Base-by-base conservation (phyloP, 2,113 vertebrate genomes). In the Spizaetus ornatus region DNA sequence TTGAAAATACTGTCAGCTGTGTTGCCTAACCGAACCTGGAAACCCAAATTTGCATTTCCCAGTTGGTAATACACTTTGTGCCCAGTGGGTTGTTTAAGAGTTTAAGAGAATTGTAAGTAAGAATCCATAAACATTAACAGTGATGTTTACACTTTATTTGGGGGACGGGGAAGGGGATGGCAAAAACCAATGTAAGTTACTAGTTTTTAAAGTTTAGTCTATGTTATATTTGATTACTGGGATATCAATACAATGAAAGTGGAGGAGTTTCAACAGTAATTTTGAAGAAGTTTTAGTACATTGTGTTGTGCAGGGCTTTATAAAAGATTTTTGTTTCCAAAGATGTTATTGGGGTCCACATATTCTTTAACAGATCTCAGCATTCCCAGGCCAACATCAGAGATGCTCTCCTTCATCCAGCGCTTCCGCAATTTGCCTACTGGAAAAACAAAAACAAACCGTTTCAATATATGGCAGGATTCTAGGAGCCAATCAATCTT, bases 401-500 rank as follows among this genome's bases (percentile, higher is more conserved):
- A 99, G 97, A 99, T 97, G 74, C 98, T 98, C 90, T 99, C 99
- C 95, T 98, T 99, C 98, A 99, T 98, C 99, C 99, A 99, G 91
- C 98, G 99, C 98, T 99, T 99, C 96, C 99, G 99, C 98, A 99
- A 98, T 98, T 99, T 99, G 96, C 99, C 99, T 98, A 99, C 99
- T 99, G 97, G 96, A 99, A 98, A 98, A 97, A 97, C 96, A 98
- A 96, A 97, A 97, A 42, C 97, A 98, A 97, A 98, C 97, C 96
- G 96, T 94, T 98, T 98, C 98, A 98, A 97, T 98, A 98, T 97
- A 99, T 74, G 98, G 98, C 98, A 98, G 98, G 98, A 99, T 98
- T 98, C 98, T 98, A 98, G 97, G 97, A 99, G 98, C 98, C 98
- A 99, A 99, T 99, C 99, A 99, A 99, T 99, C 99, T 99, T 99